phyloP scores from a whole-genome alignment of 2,888 invertebrate species.

The Philopedon plagiatum region DNA sequence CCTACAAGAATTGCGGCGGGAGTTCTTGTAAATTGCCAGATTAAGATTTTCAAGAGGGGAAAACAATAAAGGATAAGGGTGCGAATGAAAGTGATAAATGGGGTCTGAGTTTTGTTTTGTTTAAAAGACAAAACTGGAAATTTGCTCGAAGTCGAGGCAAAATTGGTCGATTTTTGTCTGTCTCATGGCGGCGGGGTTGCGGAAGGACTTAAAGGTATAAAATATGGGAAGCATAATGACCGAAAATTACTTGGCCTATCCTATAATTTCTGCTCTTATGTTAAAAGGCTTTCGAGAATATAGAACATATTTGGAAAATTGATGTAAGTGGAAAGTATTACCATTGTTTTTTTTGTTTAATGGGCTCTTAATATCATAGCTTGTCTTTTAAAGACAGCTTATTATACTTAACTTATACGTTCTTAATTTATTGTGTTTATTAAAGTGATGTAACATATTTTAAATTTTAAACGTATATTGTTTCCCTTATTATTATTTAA shows the following conservation, averaged over 20 bases:
- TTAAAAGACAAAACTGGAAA: conserved; percentile 10
- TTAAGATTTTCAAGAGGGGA: conserved; percentile 41
- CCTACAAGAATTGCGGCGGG: conserved; percentile 42
- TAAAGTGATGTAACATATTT: no score
- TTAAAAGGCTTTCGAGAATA: not conserved
- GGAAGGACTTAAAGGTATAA: not conserved
- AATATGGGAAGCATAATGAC: not conserved
- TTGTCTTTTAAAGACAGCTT: no score
- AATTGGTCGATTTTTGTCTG: conserved; percentile 8
- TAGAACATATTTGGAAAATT: no score
- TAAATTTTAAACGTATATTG: no score
- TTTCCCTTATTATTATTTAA: no score
- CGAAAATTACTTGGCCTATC: not conserved
- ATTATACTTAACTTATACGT: no score
- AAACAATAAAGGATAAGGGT: conserved; percentile 26
- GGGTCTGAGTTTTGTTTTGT: conserved; percentile 17
- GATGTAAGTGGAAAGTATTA: no score
- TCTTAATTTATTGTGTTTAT: no score
- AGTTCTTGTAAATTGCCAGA: conserved; percentile 45
- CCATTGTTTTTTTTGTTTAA: no score
- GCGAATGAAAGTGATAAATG: conserved; percentile 39
- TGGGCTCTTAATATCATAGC: no score
- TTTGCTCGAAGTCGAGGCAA: not conserved
- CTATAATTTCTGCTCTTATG: not conserved
- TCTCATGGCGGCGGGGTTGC: not conserved